These are phyloP conservation scores for Leucosticte australis DNA, from an alignment of 2,113 vertebrate species.

Conservation along the genomic window DNA sequence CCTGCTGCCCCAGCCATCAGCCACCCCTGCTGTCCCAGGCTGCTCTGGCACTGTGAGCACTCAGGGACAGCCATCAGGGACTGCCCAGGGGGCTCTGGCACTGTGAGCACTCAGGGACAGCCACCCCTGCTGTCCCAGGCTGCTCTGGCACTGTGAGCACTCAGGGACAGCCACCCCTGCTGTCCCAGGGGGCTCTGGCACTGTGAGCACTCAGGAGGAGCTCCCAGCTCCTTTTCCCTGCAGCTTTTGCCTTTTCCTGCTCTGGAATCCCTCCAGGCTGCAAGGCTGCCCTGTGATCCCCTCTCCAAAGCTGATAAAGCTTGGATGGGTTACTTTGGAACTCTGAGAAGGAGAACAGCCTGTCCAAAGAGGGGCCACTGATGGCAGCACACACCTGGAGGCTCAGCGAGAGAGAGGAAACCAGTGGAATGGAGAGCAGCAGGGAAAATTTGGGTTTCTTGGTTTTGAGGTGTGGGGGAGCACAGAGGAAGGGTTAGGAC, in stretches of 20 bases:
- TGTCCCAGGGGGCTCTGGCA: rapidly evolving
- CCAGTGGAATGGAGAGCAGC: rapidly evolving
- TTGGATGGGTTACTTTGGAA: rapidly evolving
- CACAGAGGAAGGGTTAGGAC: not conserved
- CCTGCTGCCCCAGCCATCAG: too few species aligned
- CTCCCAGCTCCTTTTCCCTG: not conserved
- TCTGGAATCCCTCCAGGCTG: rapidly evolving
- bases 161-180: rapidly evolving
- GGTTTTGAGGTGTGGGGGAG: not conserved
- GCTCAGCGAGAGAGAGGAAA: rapidly evolving
- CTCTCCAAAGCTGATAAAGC: not conserved
- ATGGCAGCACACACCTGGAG: not conserved
- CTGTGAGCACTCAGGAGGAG: rapidly evolving
- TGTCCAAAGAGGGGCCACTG: not conserved
- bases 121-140: too few species aligned
- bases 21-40: too few species aligned
- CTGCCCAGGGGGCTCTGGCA: too few species aligned
- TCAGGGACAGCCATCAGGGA: rapidly evolving
- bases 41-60: too few species aligned
- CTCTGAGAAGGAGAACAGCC: too few species aligned
- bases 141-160: too few species aligned
- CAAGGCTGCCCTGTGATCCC: not conserved
- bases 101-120: too few species aligned
- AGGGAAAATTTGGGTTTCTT: not conserved
- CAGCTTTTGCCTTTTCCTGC: not conserved